Base-by-base conservation (phyloP, 2,797 vertebrate species). In the Alouatta caraya region DNA sequence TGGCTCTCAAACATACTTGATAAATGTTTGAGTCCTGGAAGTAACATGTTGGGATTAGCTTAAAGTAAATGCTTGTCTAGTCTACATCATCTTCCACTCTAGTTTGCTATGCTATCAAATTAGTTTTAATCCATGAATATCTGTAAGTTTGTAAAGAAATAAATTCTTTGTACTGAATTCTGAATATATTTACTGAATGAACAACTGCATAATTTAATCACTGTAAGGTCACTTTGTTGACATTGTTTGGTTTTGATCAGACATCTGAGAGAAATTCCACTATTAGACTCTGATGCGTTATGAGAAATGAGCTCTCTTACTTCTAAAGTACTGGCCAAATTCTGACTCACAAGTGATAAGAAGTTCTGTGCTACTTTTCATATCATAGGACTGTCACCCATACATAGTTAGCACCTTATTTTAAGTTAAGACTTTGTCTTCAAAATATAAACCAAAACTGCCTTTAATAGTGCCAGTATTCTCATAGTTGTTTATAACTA, bases 271-370 rank as follows among this genome's bases (percentile, higher is more conserved):
- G 72, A 64, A 93, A 96, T 75, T 67, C 64, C 28, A 82, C 88
- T 83, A 70, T 67, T 52, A 30, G 75, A 67, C 46, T 85, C 61
- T 26, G 37, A 92, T 15, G 94, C 37, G 33, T 46, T 12, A 82
- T 2, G 30, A 97, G n/a, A 96, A 95, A 93, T 87, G 39, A 93
- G 10, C 5, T 14, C 46, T 55, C 50, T 75, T 39, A 52, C 11
- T 67, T 88, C 75, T 61, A 70, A 81, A 70, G 42, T 22, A 39
- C 46, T 67, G 81, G 67, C 42, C 70, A 94, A 92, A 87, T 64
- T 95, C 79, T 91, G 73, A 94, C 88, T 93, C 94, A 76, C 28
- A 5, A n/a, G 4, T 61, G 76, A 75, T 93, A 81, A 90, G 92
- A 81, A 57, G 28, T 6, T 73, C 84, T 44, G 22, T 42, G 37